Percentiles rank a stretch among this genome's conserved stretches.
These are phyloP conservation scores for Thalassarche chlororhynchos DNA, from an alignment of 2,113 vertebrate genomes.

Conservation along the genomic window DNA sequence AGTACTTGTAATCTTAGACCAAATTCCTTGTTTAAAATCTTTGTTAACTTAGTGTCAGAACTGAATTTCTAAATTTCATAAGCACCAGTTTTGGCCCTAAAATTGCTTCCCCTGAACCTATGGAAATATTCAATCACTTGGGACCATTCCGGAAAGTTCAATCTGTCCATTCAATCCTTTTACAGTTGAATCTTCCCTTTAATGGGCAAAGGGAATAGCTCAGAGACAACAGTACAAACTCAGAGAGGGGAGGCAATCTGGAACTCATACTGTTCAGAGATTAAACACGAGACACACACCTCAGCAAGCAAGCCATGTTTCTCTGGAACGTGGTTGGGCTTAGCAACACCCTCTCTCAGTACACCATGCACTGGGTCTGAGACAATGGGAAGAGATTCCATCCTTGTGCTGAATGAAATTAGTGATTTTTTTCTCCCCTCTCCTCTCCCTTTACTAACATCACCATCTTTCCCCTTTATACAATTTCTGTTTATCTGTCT, in stretches of 20 bases:
- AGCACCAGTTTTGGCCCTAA: background rate
- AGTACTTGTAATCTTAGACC: background rate
- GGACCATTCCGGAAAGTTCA: background rate
- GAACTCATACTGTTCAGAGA: background rate
- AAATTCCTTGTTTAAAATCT: background rate
- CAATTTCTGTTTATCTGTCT: background rate
- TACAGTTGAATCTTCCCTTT: background rate
- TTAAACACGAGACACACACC: rapidly evolving
- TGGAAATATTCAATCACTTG: background rate
- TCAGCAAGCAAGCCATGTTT: background rate
- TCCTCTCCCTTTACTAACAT: background rate
- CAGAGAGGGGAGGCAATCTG: background rate
- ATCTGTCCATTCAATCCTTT: background rate
- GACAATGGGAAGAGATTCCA: background rate
- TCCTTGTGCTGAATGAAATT: background rate
- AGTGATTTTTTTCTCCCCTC: background rate
- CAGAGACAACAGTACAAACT: background rate
- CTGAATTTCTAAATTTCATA: background rate
- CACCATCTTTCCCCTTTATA: background rate
- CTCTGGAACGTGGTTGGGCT: background rate
- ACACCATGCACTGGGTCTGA: background rate
- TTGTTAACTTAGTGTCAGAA: background rate
- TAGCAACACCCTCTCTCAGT: background rate
- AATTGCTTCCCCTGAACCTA: background rate
- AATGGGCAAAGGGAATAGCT: background rate